These are phyloP conservation scores for Pangasius macronema DNA, from an alignment of 2,797 vertebrate genomes.

Conservation along the genomic window DNA sequence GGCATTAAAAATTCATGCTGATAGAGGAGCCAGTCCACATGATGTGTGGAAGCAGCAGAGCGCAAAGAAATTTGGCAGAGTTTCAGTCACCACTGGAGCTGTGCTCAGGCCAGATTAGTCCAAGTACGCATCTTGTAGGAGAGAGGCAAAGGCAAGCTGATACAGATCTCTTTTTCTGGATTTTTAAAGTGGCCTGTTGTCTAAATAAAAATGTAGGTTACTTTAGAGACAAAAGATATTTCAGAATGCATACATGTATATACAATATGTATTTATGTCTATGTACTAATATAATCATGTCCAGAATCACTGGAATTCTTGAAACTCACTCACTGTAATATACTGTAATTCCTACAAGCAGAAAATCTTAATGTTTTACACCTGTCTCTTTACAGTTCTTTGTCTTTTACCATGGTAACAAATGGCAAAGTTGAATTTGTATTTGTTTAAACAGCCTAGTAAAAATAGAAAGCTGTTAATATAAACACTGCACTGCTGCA, in stretches of 20 bases:
- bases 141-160: constrained; percentile 30
- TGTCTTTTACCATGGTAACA: constrained; percentile 22
- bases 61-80: constrained; percentile 47
- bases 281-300: background rate
- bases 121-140: constrained; percentile 19
- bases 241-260: background rate
- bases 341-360: background rate
- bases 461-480: constrained; percentile 5
- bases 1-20: constrained; percentile 57
- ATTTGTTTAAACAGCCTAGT: constrained; percentile 8
- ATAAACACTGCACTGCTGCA: background rate
- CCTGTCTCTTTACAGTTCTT: constrained; percentile 1
- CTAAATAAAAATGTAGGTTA: background rate
- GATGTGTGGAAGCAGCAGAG: constrained; percentile 30
- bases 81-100: constrained; percentile 44
- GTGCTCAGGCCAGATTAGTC: constrained; percentile 38
- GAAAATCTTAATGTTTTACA: background rate
- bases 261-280: background rate
- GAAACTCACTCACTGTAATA: background rate
- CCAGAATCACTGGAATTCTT: background rate
- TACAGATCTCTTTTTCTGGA: constrained; percentile 12
- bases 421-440: background rate
- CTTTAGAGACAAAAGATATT: background rate
- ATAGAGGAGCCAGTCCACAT: constrained; percentile 48
- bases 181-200: constrained; percentile 5